These are phyloP conservation scores for Anguilla japonica DNA, from an alignment of 2,113 vertebrate genomes.

Conservation along the genomic window DNA sequence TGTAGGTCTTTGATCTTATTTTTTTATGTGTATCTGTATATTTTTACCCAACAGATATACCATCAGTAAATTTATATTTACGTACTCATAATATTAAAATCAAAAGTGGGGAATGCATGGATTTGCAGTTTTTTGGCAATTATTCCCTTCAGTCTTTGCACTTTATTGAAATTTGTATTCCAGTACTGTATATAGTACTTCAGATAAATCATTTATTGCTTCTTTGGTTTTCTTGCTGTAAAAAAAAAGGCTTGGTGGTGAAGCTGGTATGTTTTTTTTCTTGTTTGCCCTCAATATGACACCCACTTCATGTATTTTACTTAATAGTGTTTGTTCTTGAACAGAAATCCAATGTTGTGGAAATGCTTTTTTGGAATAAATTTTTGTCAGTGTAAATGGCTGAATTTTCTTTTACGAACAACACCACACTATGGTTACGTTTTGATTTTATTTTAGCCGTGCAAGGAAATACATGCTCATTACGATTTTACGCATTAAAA, in stretches of 20 bases:
- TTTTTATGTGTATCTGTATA: neutral
- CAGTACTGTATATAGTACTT: neutral
- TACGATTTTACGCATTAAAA: too few relatives aligned
- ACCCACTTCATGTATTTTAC: slow-evolving; percentile 47
- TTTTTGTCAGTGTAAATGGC: slow-evolving; percentile 51
- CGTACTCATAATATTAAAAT: neutral
- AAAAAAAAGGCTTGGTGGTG: slow-evolving; percentile 31
- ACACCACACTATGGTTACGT: neutral
- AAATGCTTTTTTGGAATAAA: slow-evolving; percentile 60
- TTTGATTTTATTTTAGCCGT: neutral
- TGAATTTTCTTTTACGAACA: neutral
- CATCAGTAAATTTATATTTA: neutral
- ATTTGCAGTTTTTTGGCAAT: neutral
- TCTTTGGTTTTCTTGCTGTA: slow-evolving; percentile 19
- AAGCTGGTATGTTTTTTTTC: slow-evolving; percentile 30
- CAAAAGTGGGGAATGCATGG: neutral
- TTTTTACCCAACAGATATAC: neutral
- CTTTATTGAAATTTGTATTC: neutral
- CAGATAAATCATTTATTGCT: neutral
- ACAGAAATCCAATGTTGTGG: slow-evolving; percentile 40
- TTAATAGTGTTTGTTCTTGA: slow-evolving; percentile 48
- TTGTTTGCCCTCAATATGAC: slow-evolving; percentile 44
- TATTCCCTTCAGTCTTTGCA: neutral
- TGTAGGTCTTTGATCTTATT: neutral
- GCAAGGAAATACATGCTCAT: too few relatives aligned